Base-by-base conservation (phyloP, 2,888 invertebrate genomes). In the Gortyna flavago region DNA sequence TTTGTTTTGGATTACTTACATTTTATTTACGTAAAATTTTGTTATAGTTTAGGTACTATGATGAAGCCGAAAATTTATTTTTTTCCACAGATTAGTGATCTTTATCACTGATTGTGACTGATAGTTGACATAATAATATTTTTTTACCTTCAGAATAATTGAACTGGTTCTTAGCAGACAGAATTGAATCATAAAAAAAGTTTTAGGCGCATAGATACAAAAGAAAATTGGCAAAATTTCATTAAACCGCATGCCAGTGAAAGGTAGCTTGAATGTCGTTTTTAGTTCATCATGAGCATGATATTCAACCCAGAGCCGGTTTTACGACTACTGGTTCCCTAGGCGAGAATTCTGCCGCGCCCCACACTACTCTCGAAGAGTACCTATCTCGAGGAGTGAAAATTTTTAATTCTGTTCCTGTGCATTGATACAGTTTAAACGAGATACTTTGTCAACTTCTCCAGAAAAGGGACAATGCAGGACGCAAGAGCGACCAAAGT, bases 1-100 rank as follows among this genome's bases (percentile, higher is more conserved):
- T 72, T 59, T 59, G 21, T 75, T 75, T 72, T 75, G 25, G 25
- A n/a, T 65, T 65, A 72, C 25, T 79, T 48, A 79, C 79, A 83
- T 83, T 75, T 85, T 82, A 59, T 68, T 72, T 32, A 81, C 44
- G 21, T 16, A 44, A 54, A 65, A 62, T 59, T 65, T 75, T 68
- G 29, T 41, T 75, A 21, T 16, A 51, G 41, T 44, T 44, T 59
- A n/a, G n/a, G n/a, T n/a, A 74, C 16, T 69, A 18, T 29, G 35
- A n/a, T 57, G 62, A 35, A 68, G 18, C 35, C 51, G 51, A 35
- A 71, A 80, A 66, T 35, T 0, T 7, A 4, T 16, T 21, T 32
- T 25, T 72, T 70, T 38, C 38, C 21, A 38, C 70, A 32, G 72
- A 66, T 66, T 51, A 9, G 9, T 61, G 29, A 29, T 29, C 2